Conservation (phyloP, 1,140 invertebrate species). For the Panagrolaimus sp. region DNA sequence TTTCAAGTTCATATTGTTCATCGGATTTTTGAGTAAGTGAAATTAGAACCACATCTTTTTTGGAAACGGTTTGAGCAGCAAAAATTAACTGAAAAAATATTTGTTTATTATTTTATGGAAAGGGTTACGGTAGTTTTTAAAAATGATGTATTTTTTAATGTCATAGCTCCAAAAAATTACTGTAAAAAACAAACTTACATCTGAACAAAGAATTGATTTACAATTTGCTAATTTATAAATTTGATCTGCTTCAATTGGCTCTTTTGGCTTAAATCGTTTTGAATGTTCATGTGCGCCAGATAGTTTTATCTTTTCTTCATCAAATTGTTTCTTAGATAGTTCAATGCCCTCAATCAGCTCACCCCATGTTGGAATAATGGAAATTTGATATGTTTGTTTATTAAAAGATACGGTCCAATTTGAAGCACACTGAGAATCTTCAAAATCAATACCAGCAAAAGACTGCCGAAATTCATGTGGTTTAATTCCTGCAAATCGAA, state of each 20-base stretch:
- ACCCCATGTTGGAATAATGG: constrained; percentile 75
- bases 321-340: constrained; percentile 72
- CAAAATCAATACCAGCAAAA: constrained; percentile 82
- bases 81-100: constrained; percentile 67
- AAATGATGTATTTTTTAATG: background rate
- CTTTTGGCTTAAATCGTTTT: constrained; percentile 59
- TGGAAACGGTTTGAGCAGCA: constrained; percentile 75
- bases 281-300: constrained; percentile 42
- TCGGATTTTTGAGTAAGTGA: constrained; percentile 64
- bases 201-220: constrained; percentile 66
- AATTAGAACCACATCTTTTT: constrained; percentile 74
- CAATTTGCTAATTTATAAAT: constrained; percentile 76
- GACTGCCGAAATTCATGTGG: constrained; percentile 59
- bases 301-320: constrained; percentile 66
- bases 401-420: constrained; percentile 63
- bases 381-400: constrained; percentile 64
- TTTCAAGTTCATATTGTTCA: constrained; percentile 62
- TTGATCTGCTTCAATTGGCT: constrained; percentile 61
- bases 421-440: constrained; percentile 79
- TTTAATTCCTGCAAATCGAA: constrained; percentile 66
- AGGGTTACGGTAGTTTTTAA: background rate
- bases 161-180: constrained; percentile 10
- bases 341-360: constrained; percentile 78
- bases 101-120: too few relatives aligned
- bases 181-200: constrained; percentile 20